These are phyloP conservation scores for Equus quagga DNA, from an alignment of 2,113 vertebrate species.

Conservation along the genomic window DNA sequence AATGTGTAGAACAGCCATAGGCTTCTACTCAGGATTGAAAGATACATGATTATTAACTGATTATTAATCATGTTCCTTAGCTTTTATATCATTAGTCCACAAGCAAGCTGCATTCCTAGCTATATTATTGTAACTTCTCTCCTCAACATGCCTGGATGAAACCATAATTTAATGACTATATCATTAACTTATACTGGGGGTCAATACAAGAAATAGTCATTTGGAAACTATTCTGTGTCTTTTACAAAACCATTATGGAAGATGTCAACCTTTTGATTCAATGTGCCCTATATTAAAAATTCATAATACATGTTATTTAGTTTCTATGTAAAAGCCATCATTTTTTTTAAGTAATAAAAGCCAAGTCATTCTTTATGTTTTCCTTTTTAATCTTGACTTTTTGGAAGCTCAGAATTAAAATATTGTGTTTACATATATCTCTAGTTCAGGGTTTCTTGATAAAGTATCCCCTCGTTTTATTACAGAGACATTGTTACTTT, in stretches of 20 bases:
- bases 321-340: background rate
- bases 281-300: background rate
- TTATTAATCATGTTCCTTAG: background rate
- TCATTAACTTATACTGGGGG: background rate
- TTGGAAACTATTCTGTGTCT: background rate
- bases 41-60: background rate
- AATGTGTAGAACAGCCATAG: background rate
- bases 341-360: conserved; percentile 13
- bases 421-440: background rate
- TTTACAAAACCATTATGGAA: background rate
- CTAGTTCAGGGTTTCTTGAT: background rate
- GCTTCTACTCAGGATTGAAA: background rate
- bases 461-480: background rate
- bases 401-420: conserved; percentile 36
- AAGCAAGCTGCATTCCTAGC: background rate
- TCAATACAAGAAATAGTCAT: background rate
- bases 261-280: background rate
- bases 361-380: background rate
- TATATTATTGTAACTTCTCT: background rate
- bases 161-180: conserved; percentile 25
- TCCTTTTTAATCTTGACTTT: conserved; percentile 26
- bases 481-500: background rate
- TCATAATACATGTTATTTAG: background rate
- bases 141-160: background rate
- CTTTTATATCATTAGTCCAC: background rate